A percentile compares a stretch with the other conserved stretches of the same genome.
phyloP scores from a whole-genome alignment of 2,888 invertebrate species.

The Ommatoiulus sabulosus region DNA sequence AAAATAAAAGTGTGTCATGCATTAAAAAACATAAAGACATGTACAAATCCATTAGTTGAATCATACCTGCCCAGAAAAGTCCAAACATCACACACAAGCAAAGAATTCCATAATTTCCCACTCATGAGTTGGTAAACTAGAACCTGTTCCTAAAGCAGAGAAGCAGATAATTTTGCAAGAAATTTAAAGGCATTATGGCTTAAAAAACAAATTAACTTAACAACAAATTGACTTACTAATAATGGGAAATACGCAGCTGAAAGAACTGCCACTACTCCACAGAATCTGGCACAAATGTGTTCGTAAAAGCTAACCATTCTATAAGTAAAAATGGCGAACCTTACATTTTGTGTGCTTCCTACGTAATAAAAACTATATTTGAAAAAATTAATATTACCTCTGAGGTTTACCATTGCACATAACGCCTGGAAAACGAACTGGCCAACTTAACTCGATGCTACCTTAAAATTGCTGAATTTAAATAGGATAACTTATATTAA shows the following conservation, averaged over 20 bases:
- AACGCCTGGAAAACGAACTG: not conserved
- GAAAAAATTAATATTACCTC: not conserved
- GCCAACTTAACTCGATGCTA: not conserved
- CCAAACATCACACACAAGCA: not conserved
- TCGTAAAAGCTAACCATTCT: slow-evolving; percentile 23
- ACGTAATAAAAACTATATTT: too few species aligned
- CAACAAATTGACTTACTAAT: not conserved
- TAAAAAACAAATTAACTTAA: not conserved
- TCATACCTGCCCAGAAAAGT: slow-evolving; percentile 18
- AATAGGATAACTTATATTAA: not conserved
- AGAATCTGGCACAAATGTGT: not conserved
- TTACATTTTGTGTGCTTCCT: too few species aligned
- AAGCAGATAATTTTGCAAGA: not conserved
- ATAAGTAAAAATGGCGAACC: not conserved
- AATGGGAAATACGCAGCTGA: not conserved
- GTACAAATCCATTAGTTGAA: too few species aligned
- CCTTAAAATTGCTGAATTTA: not conserved
- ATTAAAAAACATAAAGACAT: too few species aligned
- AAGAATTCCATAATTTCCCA: not conserved
- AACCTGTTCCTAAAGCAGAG: not conserved
- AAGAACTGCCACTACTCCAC: not conserved
- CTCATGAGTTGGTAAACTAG: not conserved
- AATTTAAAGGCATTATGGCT: not conserved
- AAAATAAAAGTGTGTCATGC: too few species aligned
- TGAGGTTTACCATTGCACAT: not conserved